Evolutionary conservation across 2,797 vertebrate species (phyloP), one percentile per base, ranked within the genome.

Genomic region (Coilia nasus): DNA sequence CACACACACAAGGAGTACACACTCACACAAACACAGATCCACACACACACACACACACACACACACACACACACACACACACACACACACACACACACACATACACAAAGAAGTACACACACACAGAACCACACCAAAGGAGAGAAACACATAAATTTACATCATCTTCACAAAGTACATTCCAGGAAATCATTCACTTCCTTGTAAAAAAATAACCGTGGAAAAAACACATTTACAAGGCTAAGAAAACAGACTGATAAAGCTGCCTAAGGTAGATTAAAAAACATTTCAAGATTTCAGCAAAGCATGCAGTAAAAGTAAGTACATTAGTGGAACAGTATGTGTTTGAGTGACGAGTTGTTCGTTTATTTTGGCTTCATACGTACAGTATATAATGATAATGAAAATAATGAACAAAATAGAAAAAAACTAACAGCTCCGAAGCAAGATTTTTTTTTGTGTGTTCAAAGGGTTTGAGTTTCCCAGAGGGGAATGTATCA

Each of bases 61-160:
- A 81, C 50, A 64, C 31, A 35, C 28, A 75, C 67, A 35, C 28
- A 10, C 10, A 89, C 41, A 44, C 44, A 90, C 47, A 90, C 56
- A 81, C 12, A 25, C 44, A 56, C 21, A 54, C 67, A 17, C 23
- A 54, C 47, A 84, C 31, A 84, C 2, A 56, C 46, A 83, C n/a
- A 86, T 31, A 84, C 10, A 81, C 50, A 64, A 56, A 81, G 35
- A 41, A 41, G 35, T 23, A 71, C 62, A 67, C 10, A 67, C 11
- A 15, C 67, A 75, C 14, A 2, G 35, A 41, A 41, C 35, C 35
- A 41, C 35, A 41, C 35, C 35, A 41, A 41, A 41, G 2, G 35
- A 41, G 35, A 25, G 15, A 12, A 47, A 64, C 67, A 84, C 23
- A 83, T 25, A 50, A 7, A 83, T 75, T 67, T 57, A 47, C n/a